Evolutionary conservation across 2,888 invertebrate species (phyloP).

Genomic region (Drosophila paramelanica): DNA sequence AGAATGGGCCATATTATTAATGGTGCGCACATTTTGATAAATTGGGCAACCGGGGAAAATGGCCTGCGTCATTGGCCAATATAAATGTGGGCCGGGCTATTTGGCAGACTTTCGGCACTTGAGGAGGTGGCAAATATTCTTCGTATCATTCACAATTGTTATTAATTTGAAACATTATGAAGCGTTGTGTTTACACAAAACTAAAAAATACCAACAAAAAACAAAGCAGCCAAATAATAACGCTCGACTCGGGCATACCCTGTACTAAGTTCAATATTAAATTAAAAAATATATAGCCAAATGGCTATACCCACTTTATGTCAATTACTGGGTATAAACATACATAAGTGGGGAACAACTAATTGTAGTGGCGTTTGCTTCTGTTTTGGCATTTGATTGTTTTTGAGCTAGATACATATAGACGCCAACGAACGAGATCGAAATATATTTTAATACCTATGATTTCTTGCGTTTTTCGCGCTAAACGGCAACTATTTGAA

Average conservation of each 20-base stretch:
- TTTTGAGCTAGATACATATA: constrained; percentile 5
- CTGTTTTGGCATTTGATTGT: constrained; percentile 32
- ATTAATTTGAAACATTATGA: constrained; percentile 74
- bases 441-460: constrained; percentile 24
- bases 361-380: constrained; percentile 23
- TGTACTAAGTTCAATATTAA: neutral
- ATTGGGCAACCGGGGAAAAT: constrained; percentile 28
- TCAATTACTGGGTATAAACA: neutral
- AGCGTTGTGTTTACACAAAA: constrained; percentile 66
- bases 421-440: constrained; percentile 2
- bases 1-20: constrained; percentile 16
- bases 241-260: constrained; percentile 22
- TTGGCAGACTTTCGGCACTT: constrained; percentile 25
- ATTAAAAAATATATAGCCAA: too few species aligned
- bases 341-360: constrained; percentile 14
- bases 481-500: constrained; percentile 6
- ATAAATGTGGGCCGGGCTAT: constrained; percentile 5
- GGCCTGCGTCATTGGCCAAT: constrained; percentile 37
- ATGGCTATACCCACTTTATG: too few species aligned
- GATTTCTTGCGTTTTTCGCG: constrained; percentile 3
- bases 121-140: constrained; percentile 40
- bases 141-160: constrained; percentile 67
- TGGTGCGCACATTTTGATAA: constrained; percentile 32
- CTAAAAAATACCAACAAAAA: constrained; percentile 7
- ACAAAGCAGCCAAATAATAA: constrained; percentile 21